These are phyloP conservation scores for Beroe ovata DNA, from an alignment of 37 sponge, comb jelly and placozoan species.

Conservation along the genomic window DNA sequence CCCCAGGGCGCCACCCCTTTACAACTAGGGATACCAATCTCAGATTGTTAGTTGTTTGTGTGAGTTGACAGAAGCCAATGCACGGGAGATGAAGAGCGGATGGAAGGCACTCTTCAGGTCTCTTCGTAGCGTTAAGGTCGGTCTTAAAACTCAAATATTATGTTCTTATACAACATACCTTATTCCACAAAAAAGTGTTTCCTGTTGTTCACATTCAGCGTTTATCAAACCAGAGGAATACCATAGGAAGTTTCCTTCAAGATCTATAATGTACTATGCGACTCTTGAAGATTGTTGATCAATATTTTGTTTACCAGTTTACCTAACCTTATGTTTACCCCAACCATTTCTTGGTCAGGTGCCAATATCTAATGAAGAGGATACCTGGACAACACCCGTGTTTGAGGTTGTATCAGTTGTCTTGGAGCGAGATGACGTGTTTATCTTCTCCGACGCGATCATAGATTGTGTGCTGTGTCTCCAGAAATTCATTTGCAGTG, in stretches of 20 bases:
- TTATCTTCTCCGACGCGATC: slow-evolving; percentile 54
- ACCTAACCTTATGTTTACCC: no score
- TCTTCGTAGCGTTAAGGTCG: slow-evolving; percentile 55
- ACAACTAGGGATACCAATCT: neutral
- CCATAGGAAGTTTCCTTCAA: no score
- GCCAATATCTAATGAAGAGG: slow-evolving; percentile 46
- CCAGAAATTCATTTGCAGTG: slow-evolving; percentile 59
- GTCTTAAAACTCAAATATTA: no score
- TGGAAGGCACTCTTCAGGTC: slow-evolving; percentile 67
- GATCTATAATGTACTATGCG: no score
- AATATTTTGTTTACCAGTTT: no score
- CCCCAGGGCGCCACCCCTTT: no score
- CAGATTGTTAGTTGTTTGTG: slow-evolving; percentile 66
- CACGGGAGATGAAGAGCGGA: slow-evolving; percentile 33
- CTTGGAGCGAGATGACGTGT: slow-evolving; percentile 63
- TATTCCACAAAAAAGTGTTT: no score
- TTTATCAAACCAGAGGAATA: no score
- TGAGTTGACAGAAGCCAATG: slow-evolving; percentile 63
- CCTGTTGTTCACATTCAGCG: no score
- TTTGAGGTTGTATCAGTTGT: slow-evolving; percentile 66
- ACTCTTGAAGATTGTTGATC: no score
- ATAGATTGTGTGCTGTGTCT: slow-evolving; percentile 65
- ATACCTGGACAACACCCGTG: slow-evolving; percentile 64
- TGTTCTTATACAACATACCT: no score
- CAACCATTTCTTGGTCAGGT: no score